Conservation (phyloP, 2,797 vertebrate species). For the Silurus lanzhouensis region DNA sequence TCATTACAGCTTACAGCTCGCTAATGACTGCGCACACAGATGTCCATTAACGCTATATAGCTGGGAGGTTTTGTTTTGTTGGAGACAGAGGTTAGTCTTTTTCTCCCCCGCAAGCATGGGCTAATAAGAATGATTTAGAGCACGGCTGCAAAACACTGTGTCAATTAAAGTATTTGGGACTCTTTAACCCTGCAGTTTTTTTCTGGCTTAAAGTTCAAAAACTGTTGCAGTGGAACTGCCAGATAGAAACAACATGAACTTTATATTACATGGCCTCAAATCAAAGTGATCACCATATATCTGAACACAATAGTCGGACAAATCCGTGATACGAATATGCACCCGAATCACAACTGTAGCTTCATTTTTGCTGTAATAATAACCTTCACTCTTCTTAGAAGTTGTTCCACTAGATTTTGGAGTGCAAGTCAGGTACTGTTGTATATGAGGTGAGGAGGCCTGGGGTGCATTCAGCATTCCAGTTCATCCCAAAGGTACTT, state of each 20-base stretch:
- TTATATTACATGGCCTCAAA: not conserved
- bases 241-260: too few relatives aligned
- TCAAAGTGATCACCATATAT: not conserved
- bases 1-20: constrained; percentile 10
- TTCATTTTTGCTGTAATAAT: too few relatives aligned
- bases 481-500: too few relatives aligned
- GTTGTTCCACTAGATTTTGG: too few relatives aligned
- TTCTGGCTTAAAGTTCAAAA: not conserved
- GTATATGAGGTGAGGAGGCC: too few relatives aligned
- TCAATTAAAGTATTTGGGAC: not conserved
- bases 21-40: not conserved
- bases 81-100: not conserved
- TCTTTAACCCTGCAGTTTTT: not conserved
- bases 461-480: too few relatives aligned
- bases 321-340: not conserved
- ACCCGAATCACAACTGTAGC: not conserved
- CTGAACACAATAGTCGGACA: not conserved
- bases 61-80: constrained; percentile 9
- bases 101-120: not conserved
- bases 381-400: too few relatives aligned
- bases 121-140: constrained; percentile 22
- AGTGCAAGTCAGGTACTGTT: too few relatives aligned
- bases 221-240: not conserved
- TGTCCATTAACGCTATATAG: constrained; percentile 25
- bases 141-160: not conserved